Conservation (phyloP, 2,797 vertebrate genomes). For the Sebastiscus tertius region DNA sequence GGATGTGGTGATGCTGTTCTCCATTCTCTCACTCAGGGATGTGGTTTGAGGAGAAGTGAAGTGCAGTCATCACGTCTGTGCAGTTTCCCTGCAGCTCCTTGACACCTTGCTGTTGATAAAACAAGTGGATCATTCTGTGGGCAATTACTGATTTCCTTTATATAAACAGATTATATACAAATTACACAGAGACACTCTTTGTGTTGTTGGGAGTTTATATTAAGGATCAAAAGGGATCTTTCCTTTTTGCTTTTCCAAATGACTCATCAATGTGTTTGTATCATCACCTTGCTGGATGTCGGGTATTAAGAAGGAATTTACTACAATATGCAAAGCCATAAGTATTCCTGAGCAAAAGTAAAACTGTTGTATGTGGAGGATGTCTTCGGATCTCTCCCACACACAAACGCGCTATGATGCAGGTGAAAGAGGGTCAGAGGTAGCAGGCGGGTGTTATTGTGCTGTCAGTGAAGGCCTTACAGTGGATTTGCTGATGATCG, state of each 20-base stretch:
- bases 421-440: constrained; percentile 58
- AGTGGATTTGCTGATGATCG: constrained; percentile 47
- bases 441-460: constrained; percentile 40
- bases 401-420: background rate
- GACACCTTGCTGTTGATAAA: constrained; percentile 31
- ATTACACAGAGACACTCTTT: background rate
- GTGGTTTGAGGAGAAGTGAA: constrained; percentile 34
- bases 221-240: background rate
- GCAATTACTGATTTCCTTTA: constrained; percentile 23
- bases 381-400: constrained; percentile 11
- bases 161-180: background rate
- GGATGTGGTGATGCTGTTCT: constrained; percentile 37
- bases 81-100: background rate
- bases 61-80: constrained; percentile 3
- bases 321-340: background rate
- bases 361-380: constrained; percentile 3
- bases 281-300: background rate
- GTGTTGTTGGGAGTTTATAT: background rate
- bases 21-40: constrained; percentile 36
- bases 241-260: background rate
- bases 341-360: background rate
- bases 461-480: constrained; percentile 47
- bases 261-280: background rate
- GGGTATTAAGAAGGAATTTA: background rate
- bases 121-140: constrained; percentile 4